A percentile compares a stretch with the other conserved stretches of the same genome.
Conservation (phyloP, 2,797 vertebrate species). For the Phalanger gymnotis region DNA sequence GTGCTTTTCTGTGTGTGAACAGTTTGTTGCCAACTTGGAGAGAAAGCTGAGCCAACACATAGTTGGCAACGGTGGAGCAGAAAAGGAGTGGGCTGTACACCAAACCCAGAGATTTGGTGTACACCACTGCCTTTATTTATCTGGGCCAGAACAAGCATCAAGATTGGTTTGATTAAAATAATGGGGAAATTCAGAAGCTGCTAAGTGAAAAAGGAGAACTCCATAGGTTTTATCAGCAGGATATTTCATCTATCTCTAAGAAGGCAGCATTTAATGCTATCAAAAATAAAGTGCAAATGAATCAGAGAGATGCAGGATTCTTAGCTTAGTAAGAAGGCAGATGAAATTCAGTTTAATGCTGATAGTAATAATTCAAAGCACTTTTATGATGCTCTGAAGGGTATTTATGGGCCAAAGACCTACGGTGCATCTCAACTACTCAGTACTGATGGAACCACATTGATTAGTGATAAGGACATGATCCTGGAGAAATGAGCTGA, state of each 20-base stretch:
- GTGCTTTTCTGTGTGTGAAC: not conserved
- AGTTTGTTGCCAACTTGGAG: not conserved
- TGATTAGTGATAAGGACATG: not conserved
- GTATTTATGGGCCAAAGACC: not conserved
- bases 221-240: not conserved
- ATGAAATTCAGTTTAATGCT: not conserved
- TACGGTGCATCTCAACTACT: not conserved
- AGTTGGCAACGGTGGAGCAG: not conserved
- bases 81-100: not conserved
- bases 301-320: not conserved
- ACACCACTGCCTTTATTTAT: not conserved
- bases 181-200: not conserved
- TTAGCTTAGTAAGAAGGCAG: not conserved
- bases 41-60: not conserved
- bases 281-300: not conserved
- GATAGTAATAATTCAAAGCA: not conserved
- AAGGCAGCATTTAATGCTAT: not conserved
- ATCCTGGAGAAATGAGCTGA: not conserved
- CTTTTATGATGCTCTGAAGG: too few species aligned
- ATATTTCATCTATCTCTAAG: not conserved
- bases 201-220: not conserved
- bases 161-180: not conserved
- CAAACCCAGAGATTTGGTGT: not conserved
- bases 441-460: not conserved
- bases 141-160: not conserved